Evolutionary conservation across 2,113 vertebrate genomes (phyloP).

Genomic region (Elaphurus davidianus): DNA sequence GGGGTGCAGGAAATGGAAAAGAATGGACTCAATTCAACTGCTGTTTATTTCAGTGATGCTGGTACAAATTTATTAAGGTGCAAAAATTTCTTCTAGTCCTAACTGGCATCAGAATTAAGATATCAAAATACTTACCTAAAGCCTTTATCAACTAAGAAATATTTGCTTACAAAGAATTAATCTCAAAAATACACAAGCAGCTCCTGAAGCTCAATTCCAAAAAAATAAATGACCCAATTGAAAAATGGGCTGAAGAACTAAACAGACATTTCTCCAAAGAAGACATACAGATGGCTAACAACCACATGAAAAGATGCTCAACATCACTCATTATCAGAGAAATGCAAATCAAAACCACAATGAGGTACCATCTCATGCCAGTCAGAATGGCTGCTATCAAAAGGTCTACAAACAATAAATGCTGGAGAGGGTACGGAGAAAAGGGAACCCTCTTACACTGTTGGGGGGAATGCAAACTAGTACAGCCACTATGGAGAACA

Average conservation of each 20-base stretch:
- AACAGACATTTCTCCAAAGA: background rate
- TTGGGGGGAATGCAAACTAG: background rate
- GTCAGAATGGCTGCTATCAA: background rate
- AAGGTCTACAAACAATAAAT: background rate
- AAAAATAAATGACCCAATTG: background rate
- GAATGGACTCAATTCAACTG: background rate
- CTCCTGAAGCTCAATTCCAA: background rate
- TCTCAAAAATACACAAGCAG: background rate
- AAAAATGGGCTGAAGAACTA: background rate
- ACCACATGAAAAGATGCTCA: background rate
- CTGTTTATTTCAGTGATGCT: background rate
- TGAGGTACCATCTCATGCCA: background rate
- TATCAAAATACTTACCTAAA: background rate
- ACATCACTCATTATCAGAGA: background rate
- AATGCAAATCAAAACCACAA: background rate
- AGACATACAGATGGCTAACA: background rate
- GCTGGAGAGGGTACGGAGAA: fast-evolving
- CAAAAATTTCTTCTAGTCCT: background rate
- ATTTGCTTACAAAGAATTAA: background rate
- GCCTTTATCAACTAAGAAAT: background rate
- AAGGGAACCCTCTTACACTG: background rate
- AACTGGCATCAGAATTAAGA: background rate
- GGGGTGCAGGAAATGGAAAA: background rate
- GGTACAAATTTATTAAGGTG: conserved; percentile 5
- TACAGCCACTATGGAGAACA: background rate